Evolutionary conservation across 1,140 invertebrate genomes (phyloP), one percentile per base, ranked within the genome.

Genomic region (Agrilus planipennis): DNA sequence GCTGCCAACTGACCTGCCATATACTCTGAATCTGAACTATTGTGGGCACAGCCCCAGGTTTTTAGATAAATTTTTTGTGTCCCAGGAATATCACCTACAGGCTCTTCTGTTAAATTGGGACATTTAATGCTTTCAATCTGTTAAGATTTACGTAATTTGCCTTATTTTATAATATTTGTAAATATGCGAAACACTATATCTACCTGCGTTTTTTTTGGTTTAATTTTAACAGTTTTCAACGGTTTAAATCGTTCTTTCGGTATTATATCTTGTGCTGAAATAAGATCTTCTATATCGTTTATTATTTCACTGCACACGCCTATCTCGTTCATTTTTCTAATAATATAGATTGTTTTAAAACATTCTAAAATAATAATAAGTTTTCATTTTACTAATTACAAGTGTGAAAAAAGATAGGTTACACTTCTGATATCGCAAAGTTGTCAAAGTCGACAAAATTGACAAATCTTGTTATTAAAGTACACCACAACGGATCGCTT

Each of bases 21-120:
- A 55, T 98, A 98, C 70, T 94, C 91, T 9, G 86, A 85, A 58
- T 97, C 93, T 0, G 89, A 93, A 57, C 76, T 93, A 60, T 97
- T 98, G 61, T 97, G 93, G 3, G 90, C 84, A 64, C 93, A 97
- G 10, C 93, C 94, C 94, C 94, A 98, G 34, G 94, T 97, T 65
- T 93, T 93, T 0, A 97, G 72, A 62, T 84, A 96, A 32, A 98
- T 78, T 44, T 73, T 86, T 59, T 94, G 88, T 1, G 83, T 89
- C n/a, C 89, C 90, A 61, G 85, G 84, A 34, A 89, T 77, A 39
- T 81, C 69, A 58, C 77, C 82, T 41, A 69, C 64, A 40, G 69
- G 50, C 32, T 59, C 42, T 27, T 25, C 50, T 62, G 64, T n/a
- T n/a, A n/a, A n/a, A n/a, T n/a, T n/a, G n/a, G n/a, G n/a, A n/a